Conservation (phyloP, 2,797 vertebrate species). For the Astyanax mexicanus region DNA sequence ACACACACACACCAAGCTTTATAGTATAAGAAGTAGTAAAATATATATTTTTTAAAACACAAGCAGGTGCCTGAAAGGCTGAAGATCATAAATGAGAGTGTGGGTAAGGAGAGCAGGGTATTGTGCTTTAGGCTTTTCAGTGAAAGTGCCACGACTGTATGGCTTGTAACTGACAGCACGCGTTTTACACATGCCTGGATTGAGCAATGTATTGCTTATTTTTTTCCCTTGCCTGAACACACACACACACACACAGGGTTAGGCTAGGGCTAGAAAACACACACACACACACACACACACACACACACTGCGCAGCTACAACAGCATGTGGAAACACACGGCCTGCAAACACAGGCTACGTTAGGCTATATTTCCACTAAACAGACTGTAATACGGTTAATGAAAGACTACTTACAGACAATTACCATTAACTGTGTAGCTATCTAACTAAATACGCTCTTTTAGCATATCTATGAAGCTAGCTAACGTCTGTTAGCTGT, state of each 20-base stretch:
- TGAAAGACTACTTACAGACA: no score
- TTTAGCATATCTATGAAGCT: no score
- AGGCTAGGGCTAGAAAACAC: neutral
- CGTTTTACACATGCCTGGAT: neutral
- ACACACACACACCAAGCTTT: no score
- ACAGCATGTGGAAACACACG: neutral
- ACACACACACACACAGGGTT: neutral
- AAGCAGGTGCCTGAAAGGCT: no score
- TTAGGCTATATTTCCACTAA: no score
- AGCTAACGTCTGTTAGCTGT: slow-evolving; percentile 68
- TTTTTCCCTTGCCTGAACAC: neutral
- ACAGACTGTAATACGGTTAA: no score
- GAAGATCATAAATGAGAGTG: neutral
- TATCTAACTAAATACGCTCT: no score
- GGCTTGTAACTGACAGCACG: neutral
- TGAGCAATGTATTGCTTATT: neutral
- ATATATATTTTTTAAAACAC: no score
- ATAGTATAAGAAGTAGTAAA: no score
- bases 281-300: no score
- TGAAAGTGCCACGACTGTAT: neutral
- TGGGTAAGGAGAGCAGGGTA: neutral
- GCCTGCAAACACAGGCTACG: neutral
- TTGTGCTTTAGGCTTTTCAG: neutral
- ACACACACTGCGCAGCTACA: neutral
- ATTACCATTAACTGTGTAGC: no score